These are phyloP conservation scores for Delichon dasypus DNA, from an alignment of 2,797 vertebrate genomes.

Conservation along the genomic window DNA sequence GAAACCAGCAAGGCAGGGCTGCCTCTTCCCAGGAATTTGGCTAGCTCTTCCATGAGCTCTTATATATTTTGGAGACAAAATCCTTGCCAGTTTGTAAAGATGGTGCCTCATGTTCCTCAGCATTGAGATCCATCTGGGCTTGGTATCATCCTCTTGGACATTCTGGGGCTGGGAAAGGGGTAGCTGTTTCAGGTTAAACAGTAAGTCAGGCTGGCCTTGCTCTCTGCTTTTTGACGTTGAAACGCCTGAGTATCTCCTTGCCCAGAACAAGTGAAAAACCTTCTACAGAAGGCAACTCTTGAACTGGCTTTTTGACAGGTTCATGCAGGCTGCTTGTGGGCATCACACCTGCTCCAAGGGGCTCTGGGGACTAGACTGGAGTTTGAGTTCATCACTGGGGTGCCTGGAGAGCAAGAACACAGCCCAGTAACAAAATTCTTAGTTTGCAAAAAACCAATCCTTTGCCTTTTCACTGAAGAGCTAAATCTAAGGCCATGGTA, in stretches of 20 bases:
- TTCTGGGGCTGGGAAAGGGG: not conserved
- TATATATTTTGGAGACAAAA: not conserved
- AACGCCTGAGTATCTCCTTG: not conserved
- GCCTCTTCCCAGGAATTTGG: not conserved
- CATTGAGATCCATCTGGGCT: not conserved
- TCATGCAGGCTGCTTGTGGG: not conserved
- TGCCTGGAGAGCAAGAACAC: not conserved
- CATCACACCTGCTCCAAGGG: not conserved
- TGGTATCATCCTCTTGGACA: not conserved
- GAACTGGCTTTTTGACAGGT: not conserved
- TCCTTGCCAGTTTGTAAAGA: not conserved
- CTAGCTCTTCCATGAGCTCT: not conserved
- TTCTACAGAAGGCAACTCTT: not conserved
- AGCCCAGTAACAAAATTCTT: not conserved
- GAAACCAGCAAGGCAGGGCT: not conserved
- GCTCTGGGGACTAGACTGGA: not conserved
- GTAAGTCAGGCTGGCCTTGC: not conserved
- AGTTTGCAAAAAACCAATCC: not conserved
- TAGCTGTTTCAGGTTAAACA: not conserved
- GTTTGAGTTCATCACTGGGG: not conserved
- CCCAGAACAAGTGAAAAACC: not conserved
- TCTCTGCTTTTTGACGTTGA: not conserved
- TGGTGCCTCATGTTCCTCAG: not conserved
- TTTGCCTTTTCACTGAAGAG: not conserved
- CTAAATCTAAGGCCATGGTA: not conserved